A percentile compares a stretch with the other conserved stretches of the same genome.
These are phyloP conservation scores for Probosciger aterrimus DNA, from an alignment of 2,113 vertebrate species.

Conservation along the genomic window DNA sequence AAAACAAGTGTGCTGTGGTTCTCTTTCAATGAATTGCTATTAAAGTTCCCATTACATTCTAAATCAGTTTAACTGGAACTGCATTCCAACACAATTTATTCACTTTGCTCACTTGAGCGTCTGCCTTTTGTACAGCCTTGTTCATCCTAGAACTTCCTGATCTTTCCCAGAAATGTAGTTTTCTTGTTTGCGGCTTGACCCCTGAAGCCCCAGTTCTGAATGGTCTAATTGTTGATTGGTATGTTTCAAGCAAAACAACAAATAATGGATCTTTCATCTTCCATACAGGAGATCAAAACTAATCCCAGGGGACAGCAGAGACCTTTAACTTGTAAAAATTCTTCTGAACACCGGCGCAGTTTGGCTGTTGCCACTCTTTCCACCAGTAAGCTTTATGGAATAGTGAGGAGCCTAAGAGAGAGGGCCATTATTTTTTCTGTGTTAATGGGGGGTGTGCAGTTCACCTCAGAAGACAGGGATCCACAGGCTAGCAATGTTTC, in stretches of 20 bases:
- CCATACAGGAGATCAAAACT: not conserved
- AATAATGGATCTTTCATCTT: not conserved
- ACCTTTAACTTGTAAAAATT: not conserved
- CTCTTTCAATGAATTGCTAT: not conserved
- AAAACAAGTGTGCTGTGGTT: not conserved
- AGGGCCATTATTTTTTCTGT: not conserved
- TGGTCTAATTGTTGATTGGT: not conserved
- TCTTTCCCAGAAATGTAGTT: not conserved
- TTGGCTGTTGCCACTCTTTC: not conserved
- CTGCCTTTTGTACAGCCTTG: not conserved
- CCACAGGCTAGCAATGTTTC: not conserved
- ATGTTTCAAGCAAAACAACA: not conserved
- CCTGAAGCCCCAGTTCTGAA: not conserved
- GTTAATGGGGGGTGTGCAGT: not conserved
- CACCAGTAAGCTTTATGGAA: rapidly evolving
- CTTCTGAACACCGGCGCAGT: not conserved
- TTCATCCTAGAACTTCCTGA: not conserved
- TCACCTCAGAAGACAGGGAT: not conserved
- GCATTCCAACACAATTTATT: not conserved
- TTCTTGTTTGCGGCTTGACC: not conserved
- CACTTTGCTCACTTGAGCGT: not conserved
- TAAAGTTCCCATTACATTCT: not conserved
- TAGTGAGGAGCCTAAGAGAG: not conserved
- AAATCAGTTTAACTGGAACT: not conserved
- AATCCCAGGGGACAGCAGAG: not conserved